Evolutionary conservation across 2,797 vertebrate genomes (phyloP), one percentile per base, ranked within the genome.

Genomic region (Alectoris magna): DNA sequence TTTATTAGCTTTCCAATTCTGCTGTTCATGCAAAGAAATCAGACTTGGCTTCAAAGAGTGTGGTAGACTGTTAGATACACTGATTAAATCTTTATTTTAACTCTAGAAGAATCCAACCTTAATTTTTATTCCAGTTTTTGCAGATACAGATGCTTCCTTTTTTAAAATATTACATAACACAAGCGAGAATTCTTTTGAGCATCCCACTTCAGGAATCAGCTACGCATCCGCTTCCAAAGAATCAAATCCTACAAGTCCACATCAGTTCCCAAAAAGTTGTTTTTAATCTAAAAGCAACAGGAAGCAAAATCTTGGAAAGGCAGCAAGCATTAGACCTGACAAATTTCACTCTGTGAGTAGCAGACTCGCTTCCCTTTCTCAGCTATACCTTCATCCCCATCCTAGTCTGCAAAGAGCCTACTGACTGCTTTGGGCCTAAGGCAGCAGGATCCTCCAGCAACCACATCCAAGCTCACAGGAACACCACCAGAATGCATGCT

Each of bases 111-210:
- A 71, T 29, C 2, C 24, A 56, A 48, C 5, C 6, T 23, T 56
- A 44, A 5, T 36, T 63, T 80, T 90, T 59, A 79, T 91, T 95
- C 84, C 27, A 34, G 71, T 27, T 18, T 43, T 73, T 3, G 5
- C 36, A 86, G 15, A 91, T 26, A 89, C 7, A 70, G 77, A 53
- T 0, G 0, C n/a, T 83, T 92, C 62, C 44, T 92, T 55, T 83
- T 93, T 90, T 86, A 84, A 62, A 91, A 66, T 83, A 81, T 92
- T 84, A 88, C 71, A 73, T 14, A 84, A 83, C 43, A 77, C 66
- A 95, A 51, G 81, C 48, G 81, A 68, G 22, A 70, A 73, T n/a
- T 76, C n/a, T 41, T 85, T 77, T 39, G 8, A 81, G 53, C 36
- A 74, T 79, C 82, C 44, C n/a, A 48, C 11, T 64, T 74, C 60